Conservation (phyloP, 1,140 invertebrate species). For the Drosophila carrolli region DNA sequence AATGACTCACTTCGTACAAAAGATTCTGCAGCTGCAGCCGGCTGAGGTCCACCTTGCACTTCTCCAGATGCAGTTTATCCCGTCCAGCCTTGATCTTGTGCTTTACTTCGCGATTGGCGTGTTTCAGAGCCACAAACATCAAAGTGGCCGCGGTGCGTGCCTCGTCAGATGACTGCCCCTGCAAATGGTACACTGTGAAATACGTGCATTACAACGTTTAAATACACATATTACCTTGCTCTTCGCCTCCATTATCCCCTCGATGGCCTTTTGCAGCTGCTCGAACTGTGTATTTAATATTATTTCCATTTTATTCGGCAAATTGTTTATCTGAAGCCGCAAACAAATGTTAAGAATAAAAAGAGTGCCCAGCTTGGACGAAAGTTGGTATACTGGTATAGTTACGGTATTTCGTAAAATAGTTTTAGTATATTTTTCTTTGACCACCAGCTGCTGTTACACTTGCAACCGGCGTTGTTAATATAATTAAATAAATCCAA, state of each 20-base stretch:
- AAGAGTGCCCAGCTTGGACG: neutral
- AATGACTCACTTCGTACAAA: slow-evolving; percentile 96
- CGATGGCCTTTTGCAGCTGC: slow-evolving; percentile 54
- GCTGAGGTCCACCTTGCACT: slow-evolving; percentile 94
- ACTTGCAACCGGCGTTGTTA: slow-evolving; percentile 13
- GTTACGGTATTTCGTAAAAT: neutral
- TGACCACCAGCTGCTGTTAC: slow-evolving; percentile 1
- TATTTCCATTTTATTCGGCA: slow-evolving; percentile 44
- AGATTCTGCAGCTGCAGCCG: slow-evolving; percentile 97
- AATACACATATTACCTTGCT: slow-evolving; percentile 24
- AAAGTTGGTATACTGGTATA: neutral
- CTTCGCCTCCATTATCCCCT: slow-evolving; percentile 44
- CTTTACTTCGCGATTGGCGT: slow-evolving; percentile 96
- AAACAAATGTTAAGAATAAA: slow-evolving; percentile 1
- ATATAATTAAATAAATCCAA: neutral
- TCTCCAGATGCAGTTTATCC: slow-evolving; percentile 91
- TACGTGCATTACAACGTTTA: too few relatives aligned
- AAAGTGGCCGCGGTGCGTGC: slow-evolving; percentile 90
- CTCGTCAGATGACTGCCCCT: slow-evolving; percentile 86
- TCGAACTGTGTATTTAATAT: slow-evolving; percentile 60
- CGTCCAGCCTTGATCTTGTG: slow-evolving; percentile 92
- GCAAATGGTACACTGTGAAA: neutral
- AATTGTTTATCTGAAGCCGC: slow-evolving; percentile 8
- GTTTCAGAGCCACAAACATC: slow-evolving; percentile 92
- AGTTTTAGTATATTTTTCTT: neutral